A percentile compares a stretch with the other conserved stretches of the same genome.
Conservation (phyloP, 2,888 invertebrate genomes). For the Philereme vetulata region DNA sequence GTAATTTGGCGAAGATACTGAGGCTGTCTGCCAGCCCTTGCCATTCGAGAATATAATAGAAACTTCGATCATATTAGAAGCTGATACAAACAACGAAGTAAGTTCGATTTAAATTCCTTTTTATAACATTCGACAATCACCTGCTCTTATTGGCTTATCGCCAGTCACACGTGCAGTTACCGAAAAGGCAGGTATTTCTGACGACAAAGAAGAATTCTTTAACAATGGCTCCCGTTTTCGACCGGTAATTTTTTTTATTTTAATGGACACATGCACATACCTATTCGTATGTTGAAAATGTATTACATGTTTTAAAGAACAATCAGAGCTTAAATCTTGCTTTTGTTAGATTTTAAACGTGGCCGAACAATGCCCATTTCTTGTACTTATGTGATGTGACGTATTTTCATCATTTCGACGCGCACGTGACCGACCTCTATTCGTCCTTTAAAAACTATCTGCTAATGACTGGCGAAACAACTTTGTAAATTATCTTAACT, state of each 20-base stretch:
- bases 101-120: slow-evolving; percentile 18
- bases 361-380: slow-evolving; percentile 23
- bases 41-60: slow-evolving; percentile 3
- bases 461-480: slow-evolving; percentile 34
- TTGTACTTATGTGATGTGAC: slow-evolving; percentile 2
- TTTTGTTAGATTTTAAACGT: no score
- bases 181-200: not conserved
- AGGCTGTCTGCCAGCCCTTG: slow-evolving; percentile 10
- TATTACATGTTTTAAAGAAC: no score
- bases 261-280: not conserved
- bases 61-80: not conserved
- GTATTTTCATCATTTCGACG: slow-evolving; percentile 18
- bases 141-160: slow-evolving; percentile 36
- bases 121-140: slow-evolving; percentile 28
- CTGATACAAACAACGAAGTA: not conserved
- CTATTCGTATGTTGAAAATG: not conserved
- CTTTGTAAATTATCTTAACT: slow-evolving; percentile 39
- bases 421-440: slow-evolving; percentile 47
- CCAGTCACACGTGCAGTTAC: slow-evolving; percentile 29
- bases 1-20: slow-evolving; percentile 7
- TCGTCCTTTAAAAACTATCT: slow-evolving; percentile 43
- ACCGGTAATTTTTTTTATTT: slow-evolving; percentile 1
- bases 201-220: slow-evolving; percentile 13
- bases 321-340: no score
- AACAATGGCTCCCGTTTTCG: slow-evolving; percentile 2